A percentile compares a stretch with the other conserved stretches of the same genome.
Evolutionary conservation across 2,797 vertebrate species (phyloP).

Genomic region (Odontamblyopus rebecca): DNA sequence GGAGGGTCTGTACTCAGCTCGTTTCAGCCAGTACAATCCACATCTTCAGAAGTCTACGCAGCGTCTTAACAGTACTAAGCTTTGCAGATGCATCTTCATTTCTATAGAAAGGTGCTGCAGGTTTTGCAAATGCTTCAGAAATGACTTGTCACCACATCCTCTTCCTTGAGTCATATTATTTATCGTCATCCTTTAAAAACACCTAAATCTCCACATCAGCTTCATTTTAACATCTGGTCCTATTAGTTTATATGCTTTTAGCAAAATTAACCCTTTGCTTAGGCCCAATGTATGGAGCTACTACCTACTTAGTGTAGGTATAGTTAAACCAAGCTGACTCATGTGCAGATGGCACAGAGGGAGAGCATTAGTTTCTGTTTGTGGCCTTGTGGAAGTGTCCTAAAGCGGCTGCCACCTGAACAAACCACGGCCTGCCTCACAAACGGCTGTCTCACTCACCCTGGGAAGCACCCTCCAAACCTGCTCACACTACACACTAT

Average conservation of each 20-base stretch:
- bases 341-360: constrained; percentile 2
- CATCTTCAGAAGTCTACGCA: neutral
- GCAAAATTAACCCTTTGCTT: neutral
- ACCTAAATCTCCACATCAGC: constrained; percentile 15
- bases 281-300: neutral
- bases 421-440: constrained; percentile 30
- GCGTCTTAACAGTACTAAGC: neutral
- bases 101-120: constrained; percentile 48
- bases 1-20: constrained; percentile 25
- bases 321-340: neutral
- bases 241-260: neutral
- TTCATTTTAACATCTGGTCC: neutral
- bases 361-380: neutral
- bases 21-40: constrained; percentile 10
- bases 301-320: too few relatives aligned
- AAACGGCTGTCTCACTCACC: constrained; percentile 25
- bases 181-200: constrained; percentile 39
- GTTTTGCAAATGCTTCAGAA: constrained; percentile 42
- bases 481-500: neutral
- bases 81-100: neutral
- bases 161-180: constrained; percentile 43
- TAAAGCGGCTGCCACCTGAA: constrained; percentile 19
- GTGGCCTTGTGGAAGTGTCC: constrained; percentile 7
- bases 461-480: constrained; percentile 51
- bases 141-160: constrained; percentile 68